Evolutionary conservation across 2,888 invertebrate genomes (phyloP), one percentile per base, ranked within the genome.

Genomic region (Sinotaia quadrata): DNA sequence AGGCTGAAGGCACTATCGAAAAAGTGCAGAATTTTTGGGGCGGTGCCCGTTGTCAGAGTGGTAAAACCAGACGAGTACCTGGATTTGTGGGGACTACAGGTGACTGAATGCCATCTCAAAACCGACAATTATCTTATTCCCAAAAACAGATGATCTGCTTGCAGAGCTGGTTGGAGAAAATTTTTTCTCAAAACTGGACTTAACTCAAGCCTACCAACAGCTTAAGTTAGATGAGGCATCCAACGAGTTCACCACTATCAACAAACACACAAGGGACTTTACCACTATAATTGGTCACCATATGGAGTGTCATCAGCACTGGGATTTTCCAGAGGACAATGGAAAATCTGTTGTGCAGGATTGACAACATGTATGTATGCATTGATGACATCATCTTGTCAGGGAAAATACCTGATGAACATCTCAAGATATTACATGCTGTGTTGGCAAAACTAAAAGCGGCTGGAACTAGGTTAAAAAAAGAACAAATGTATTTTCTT

Each of bases 331-430:
- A 78, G 57, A 3, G 54, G 0, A 63, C 69, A 18, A 76, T 80
- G 78, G 80, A 81, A 15, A 54, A 65, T 2, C 34, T 75, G 10
- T 47, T 77, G 34, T 59, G 54, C 4, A 74, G 75, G 5, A 62
- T 78, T 0, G 62, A 69, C 2, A 57, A 29, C 4, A 71, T 73
- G 3, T 60, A 60, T 21, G 63, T 54, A 10, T 74, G 73, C 36
- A 56, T 76, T 21, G 80, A 81, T 62, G 78, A 81, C 49, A 75
- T 78, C 21, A 58, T 73, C 10, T 47, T 77, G 12, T 10, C 68
- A 10, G 63, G 65, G 15, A 41, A 29, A 18, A 47, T 29, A 21
- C 33, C 18, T 15, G n/a, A 36, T 15, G 68, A 68, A 15, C 68
- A 58, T 33, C 8, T 67, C 41, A 7, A 54, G 29, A 58, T 36